Percentiles rank a stretch among this genome's conserved stretches.
phyloP scores from a whole-genome alignment of 1,140 invertebrate species.

The Oncopodura yosiiana region DNA sequence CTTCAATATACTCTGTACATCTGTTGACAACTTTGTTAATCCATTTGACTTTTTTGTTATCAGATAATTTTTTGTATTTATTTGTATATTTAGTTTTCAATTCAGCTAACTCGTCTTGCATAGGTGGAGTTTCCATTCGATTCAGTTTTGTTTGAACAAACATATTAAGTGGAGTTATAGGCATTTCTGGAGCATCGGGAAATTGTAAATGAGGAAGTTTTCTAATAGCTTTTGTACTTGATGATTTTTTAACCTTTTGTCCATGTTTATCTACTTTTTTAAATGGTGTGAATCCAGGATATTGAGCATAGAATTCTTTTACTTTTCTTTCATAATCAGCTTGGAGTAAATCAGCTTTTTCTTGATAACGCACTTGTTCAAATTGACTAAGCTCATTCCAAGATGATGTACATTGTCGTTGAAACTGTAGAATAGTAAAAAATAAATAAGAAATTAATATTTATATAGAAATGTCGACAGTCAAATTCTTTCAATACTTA shows the following conservation, averaged over 20 bases:
- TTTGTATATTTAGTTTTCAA: constrained; percentile 10
- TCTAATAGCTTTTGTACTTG: not conserved
- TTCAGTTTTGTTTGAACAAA: constrained; percentile 16
- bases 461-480: no score
- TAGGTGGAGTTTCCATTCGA: not conserved
- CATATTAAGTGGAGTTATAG: constrained; percentile 4
- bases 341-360: not conserved
- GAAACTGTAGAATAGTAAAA: constrained; percentile 16
- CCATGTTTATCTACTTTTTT: not conserved
- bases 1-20: not conserved
- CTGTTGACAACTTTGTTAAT: constrained; percentile 10
- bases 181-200: constrained; percentile 10
- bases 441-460: no score
- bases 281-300: not conserved
- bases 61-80: constrained; percentile 13
- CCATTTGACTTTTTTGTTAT: constrained; percentile 16
- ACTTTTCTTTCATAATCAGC: constrained; percentile 9
- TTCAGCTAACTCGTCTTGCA: constrained; percentile 2
- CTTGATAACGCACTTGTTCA: not conserved
- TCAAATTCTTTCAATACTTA: no score
- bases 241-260: not conserved
- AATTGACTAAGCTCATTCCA: not conserved
- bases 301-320: constrained; percentile 15
- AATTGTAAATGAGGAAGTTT: not conserved
- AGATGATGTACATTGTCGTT: not conserved